Evolutionary conservation across 2,113 vertebrate genomes (phyloP).

Genomic region (Fregetta grallaria): DNA sequence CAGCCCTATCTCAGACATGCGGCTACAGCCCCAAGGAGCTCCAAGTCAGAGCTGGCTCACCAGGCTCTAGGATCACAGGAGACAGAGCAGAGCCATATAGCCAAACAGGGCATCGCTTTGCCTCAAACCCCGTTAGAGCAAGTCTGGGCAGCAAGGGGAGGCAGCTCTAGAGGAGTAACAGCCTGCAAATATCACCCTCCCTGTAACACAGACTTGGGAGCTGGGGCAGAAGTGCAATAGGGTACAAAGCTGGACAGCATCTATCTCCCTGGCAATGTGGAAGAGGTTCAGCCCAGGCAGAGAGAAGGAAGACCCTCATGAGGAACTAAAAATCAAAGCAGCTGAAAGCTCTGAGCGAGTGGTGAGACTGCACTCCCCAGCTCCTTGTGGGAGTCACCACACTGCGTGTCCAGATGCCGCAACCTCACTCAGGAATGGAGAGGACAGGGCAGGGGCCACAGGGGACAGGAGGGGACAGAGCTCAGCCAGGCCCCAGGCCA

Average conservation of each 20-base stretch:
- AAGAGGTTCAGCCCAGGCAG: background rate
- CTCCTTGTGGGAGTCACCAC: fast-evolving
- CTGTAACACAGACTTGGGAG: background rate
- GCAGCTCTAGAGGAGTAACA: background rate
- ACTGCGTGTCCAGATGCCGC: background rate
- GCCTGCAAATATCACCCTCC: background rate
- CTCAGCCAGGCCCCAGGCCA: background rate
- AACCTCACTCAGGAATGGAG: background rate
- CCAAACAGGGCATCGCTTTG: background rate
- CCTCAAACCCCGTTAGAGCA: background rate
- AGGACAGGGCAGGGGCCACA: fast-evolving
- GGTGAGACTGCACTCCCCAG: background rate
- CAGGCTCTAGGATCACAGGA: background rate
- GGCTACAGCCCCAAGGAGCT: background rate
- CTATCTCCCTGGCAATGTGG: background rate
- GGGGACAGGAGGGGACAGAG: background rate
- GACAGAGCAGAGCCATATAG: background rate
- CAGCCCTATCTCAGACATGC: background rate
- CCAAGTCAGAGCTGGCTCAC: background rate
- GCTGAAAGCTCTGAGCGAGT: background rate
- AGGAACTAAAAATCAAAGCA: background rate
- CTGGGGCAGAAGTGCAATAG: background rate
- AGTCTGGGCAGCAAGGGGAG: background rate
- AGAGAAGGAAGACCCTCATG: background rate
- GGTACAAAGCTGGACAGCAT: background rate